Evolutionary conservation across 1,140 invertebrate species (phyloP).

Genomic region (Idris sp.): DNA sequence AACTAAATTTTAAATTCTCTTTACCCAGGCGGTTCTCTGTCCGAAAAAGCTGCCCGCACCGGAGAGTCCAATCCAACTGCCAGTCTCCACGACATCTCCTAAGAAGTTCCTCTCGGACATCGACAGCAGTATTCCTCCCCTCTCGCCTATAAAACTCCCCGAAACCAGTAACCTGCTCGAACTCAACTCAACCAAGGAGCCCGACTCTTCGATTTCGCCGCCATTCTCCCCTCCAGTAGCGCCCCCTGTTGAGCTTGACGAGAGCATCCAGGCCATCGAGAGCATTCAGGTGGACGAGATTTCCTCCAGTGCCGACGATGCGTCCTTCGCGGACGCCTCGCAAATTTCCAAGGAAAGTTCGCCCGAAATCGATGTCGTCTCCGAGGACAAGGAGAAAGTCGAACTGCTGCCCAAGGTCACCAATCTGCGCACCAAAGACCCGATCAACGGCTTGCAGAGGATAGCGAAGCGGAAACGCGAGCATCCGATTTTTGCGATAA

Average conservation of each 20-base stretch:
- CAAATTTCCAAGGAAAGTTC: conserved; percentile 4
- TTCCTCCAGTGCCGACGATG: conserved; percentile 68
- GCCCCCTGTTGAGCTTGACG: background rate
- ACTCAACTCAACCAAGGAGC: conserved; percentile 12
- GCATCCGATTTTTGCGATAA: too few species aligned
- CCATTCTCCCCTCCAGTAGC: background rate
- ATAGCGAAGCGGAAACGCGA: too few species aligned
- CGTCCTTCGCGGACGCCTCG: conserved; percentile 41
- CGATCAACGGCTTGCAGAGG: too few species aligned
- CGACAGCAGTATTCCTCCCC: conserved; percentile 11
- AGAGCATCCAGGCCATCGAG: conserved; percentile 27
- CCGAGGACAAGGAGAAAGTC: too few species aligned
- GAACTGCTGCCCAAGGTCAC: too few species aligned
- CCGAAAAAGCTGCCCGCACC: conserved; percentile 6
- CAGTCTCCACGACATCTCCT: background rate
- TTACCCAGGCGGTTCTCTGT: background rate
- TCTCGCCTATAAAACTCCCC: background rate
- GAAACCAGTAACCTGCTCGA: background rate
- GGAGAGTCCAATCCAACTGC: background rate
- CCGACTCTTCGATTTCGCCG: conserved; percentile 18
- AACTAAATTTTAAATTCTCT: too few species aligned
- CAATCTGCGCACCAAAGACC: too few species aligned
- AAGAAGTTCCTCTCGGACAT: background rate
- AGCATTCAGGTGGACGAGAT: conserved; percentile 72
- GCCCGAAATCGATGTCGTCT: conserved; percentile 21